Evolutionary conservation across 2,113 vertebrate species (phyloP).

Genomic region (Corvus moneduloides): DNA sequence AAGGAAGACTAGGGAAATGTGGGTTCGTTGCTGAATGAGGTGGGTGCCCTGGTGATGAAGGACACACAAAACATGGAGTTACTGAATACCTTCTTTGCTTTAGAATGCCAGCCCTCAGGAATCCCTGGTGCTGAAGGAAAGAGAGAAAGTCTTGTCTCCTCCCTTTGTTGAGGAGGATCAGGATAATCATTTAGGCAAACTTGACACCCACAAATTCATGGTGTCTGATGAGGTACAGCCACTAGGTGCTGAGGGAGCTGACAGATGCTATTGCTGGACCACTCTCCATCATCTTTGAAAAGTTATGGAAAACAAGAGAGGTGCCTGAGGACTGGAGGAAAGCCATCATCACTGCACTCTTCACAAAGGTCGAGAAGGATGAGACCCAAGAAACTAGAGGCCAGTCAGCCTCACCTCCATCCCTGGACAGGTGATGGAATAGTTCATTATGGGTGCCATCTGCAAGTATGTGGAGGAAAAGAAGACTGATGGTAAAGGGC

Average conservation of each 20-base stretch:
- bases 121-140: not conserved
- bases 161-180: not conserved
- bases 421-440: not conserved
- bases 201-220: not conserved
- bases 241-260: not conserved
- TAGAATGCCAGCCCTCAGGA: not conserved
- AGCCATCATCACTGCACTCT: not conserved
- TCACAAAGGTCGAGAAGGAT: not conserved
- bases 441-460: not conserved
- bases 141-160: not conserved
- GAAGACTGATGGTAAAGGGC: not conserved
- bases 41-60: not conserved
- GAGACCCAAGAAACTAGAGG: not conserved
- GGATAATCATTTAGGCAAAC: not conserved
- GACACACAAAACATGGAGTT: not conserved
- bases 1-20: not conserved
- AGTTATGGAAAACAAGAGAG: not conserved
- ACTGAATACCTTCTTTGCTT: not conserved
- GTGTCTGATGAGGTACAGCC: not conserved
- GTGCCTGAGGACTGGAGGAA: not conserved
- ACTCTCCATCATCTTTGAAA: not conserved
- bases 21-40: not conserved
- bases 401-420: not conserved
- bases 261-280: not conserved
- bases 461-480: not conserved